Evolutionary conservation across 2,113 vertebrate species (phyloP).

Genomic region (Otus sunia): DNA sequence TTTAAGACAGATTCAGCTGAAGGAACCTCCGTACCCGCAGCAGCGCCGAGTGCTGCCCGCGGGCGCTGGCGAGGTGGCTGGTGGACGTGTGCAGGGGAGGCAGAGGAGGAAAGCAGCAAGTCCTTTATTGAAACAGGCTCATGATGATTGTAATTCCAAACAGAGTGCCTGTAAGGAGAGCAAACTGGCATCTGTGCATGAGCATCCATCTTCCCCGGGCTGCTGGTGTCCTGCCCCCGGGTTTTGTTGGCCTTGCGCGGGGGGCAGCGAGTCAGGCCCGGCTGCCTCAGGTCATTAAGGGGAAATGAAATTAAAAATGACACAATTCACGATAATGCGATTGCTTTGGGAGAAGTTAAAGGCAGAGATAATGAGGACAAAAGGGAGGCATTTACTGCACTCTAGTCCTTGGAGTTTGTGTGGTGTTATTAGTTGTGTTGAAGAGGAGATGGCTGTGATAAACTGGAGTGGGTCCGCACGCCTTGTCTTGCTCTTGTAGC

Average conservation of each 20-base stretch:
- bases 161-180: too few species aligned
- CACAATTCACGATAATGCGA: accelerated
- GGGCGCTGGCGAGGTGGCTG: too few species aligned
- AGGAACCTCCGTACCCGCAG: neutral
- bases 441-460: neutral
- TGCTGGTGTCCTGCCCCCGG: neutral
- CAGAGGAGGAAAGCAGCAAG: neutral
- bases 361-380: neutral
- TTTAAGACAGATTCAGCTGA: neutral
- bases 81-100: neutral
- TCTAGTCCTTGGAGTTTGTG: neutral
- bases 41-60: neutral
- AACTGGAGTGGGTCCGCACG: accelerated
- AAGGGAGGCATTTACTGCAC: neutral
- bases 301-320: neutral
- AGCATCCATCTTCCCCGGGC: too few species aligned
- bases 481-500: neutral
- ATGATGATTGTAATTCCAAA: neutral
- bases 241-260: neutral
- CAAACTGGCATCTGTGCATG: accelerated
- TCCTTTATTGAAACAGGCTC: neutral
- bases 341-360: neutral
- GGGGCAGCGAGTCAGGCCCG: neutral
- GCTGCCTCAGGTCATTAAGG: neutral
- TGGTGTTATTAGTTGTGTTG: neutral